Evolutionary conservation across 2,888 invertebrate genomes (phyloP), one percentile per base, ranked within the genome.

Genomic region (Hirtodrosophila trivittata): DNA sequence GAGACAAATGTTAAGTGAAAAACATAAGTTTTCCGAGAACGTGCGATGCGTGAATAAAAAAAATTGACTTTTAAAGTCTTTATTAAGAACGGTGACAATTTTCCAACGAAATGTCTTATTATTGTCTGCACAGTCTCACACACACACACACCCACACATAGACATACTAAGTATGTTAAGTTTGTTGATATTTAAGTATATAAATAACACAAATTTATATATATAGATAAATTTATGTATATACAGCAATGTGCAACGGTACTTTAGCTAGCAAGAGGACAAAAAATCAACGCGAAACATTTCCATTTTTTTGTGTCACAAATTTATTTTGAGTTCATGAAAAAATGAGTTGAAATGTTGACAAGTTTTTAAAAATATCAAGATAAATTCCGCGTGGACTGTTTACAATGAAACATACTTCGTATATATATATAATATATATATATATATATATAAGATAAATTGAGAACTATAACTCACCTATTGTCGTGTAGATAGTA

Each of bases 401-500:
- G 55, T 68, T 63, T 62, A 62, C 62, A 56, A 59, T 42, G 41
- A 33, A 63, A 21, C 5, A 21, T 21, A 21, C 5, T 21, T 45
- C 13, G 47, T 33, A 42, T 13, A 33, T 21, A 37, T 35, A 60
- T 39, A 21, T 60, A 8, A 3, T 9, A 9, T 32, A 52, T 25
- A 28, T 25, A 8, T 35, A 25, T 18, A 28, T 32, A 33, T 9
- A 58, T 12, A 35, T 35, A 10, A n/a, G 30, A 30, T 30, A n/a
- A 2, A 5, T n/a, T 28, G 9, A 28, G 10, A n/a, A 28, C 9
- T 12, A 6, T 0, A 21, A 90, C 93, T 93, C 86, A 97, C 97
- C 97, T 87, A 97, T 97, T 8, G 97, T 97, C 8, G 97, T 97
- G 84, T 95, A 97, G 86, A 97, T 95, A 16, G 97, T 97, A 35